phyloP scores from a whole-genome alignment of 2,113 vertebrate species.

The Protobothrops flavoviridis region DNA sequence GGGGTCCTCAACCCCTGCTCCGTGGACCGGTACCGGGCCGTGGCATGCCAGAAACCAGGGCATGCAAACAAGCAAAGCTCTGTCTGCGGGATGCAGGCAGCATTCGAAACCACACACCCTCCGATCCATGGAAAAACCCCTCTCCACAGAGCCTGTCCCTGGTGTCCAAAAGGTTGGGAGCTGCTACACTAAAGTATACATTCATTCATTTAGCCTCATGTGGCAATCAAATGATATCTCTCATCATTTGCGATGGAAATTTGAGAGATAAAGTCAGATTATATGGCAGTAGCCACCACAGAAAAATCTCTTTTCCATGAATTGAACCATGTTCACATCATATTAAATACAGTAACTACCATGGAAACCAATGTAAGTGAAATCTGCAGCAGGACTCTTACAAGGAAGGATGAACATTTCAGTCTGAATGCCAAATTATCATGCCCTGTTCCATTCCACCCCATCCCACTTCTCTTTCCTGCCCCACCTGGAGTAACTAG shows the following conservation, averaged over 20 bases:
- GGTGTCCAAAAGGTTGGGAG: too few species aligned
- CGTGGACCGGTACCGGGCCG: too few species aligned
- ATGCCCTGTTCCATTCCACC: not conserved
- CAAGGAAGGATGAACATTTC: not conserved
- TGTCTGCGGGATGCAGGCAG: too few species aligned
- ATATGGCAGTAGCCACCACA: not conserved
- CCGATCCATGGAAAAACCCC: too few species aligned
- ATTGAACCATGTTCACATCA: not conserved
- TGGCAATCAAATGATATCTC: not conserved
- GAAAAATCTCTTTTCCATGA: not conserved
- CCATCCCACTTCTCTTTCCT: not conserved
- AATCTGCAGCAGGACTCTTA: not conserved
- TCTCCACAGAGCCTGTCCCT: too few species aligned
- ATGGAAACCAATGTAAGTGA: not conserved
- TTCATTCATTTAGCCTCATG: not conserved
- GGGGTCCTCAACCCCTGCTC: too few species aligned
- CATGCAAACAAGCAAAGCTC: too few species aligned
- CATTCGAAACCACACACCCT: too few species aligned
- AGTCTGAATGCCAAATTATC: not conserved
- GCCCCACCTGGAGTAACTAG: not conserved
- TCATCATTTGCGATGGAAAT: not conserved
- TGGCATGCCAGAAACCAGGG: too few species aligned
- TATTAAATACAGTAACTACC: not conserved
- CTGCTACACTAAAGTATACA: not conserved
- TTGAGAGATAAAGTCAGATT: not conserved